A percentile compares a stretch with the other conserved stretches of the same genome.
phyloP scores from a whole-genome alignment of 1,140 invertebrate genomes.

The Armadillidium nasatum region DNA sequence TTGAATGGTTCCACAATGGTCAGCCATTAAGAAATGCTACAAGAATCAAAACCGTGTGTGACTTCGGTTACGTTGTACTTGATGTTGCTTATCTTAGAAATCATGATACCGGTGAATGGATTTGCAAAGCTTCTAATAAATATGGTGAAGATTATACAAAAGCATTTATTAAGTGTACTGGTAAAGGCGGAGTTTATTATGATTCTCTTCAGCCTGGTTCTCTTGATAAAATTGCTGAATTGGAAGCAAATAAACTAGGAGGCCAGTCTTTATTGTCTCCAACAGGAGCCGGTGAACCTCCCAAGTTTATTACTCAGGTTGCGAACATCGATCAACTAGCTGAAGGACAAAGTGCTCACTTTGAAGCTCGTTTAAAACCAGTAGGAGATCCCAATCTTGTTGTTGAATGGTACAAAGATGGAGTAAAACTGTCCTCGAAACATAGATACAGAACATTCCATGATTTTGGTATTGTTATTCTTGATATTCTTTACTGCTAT shows the following conservation, averaged over 20 bases:
- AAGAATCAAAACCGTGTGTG: slow-evolving; percentile 87
- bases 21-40: slow-evolving; percentile 79
- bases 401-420: slow-evolving; percentile 91
- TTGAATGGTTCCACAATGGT: slow-evolving; percentile 94
- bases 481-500: slow-evolving; percentile 94
- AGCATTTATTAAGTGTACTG: slow-evolving; percentile 73
- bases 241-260: slow-evolving; percentile 59
- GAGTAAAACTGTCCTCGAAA: slow-evolving; percentile 82
- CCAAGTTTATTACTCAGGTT: slow-evolving; percentile 85
- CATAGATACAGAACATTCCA: slow-evolving; percentile 94
- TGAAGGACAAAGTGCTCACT: slow-evolving; percentile 90
- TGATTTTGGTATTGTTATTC: slow-evolving; percentile 91
- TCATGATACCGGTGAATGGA: slow-evolving; percentile 88
- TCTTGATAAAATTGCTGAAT: slow-evolving; percentile 77
- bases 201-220: slow-evolving; percentile 93
- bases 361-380: slow-evolving; percentile 81
- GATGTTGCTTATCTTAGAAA: slow-evolving; percentile 91
- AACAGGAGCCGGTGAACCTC: slow-evolving; percentile 65
- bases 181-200: slow-evolving; percentile 81
- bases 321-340: slow-evolving; percentile 71
- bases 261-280: slow-evolving; percentile 58
- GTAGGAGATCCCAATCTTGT: slow-evolving; percentile 83
- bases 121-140: slow-evolving; percentile 82
- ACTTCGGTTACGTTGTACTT: slow-evolving; percentile 92
- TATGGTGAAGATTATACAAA: slow-evolving; percentile 81